Evolutionary conservation across 53 echinoderm and acorn worm species (phyloP).

Genomic region (Glandiceps talaboti): DNA sequence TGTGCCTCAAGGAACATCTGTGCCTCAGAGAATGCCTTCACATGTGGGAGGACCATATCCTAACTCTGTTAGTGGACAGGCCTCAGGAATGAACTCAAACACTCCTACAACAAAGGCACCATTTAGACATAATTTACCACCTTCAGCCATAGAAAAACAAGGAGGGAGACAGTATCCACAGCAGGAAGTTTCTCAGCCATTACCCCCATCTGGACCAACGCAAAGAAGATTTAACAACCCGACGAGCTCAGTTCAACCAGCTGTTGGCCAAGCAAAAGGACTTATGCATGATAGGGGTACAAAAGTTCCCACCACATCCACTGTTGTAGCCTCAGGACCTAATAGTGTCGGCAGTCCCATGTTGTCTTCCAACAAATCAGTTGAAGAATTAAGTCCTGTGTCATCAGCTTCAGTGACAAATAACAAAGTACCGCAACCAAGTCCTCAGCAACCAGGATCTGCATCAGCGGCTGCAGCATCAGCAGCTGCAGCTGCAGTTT

Average conservation of each 20-base stretch:
- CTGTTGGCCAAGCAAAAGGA: not conserved
- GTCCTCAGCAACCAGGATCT: constrained; percentile 11
- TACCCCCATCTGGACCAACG: constrained; percentile 2
- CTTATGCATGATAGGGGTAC: not conserved
- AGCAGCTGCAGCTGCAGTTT: constrained; percentile 7
- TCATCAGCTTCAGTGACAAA: not conserved
- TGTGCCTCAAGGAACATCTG: not conserved
- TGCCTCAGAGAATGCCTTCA: not conserved
- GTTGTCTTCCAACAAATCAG: constrained; percentile 8
- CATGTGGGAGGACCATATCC: not conserved
- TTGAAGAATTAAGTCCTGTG: constrained; percentile 7
- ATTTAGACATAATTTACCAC: not conserved
- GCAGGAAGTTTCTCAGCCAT: constrained; percentile 1
- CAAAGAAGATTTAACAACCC: not conserved
- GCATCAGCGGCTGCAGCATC: constrained; percentile 9
- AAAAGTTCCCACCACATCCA: constrained; percentile 10
- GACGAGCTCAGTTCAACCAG: not conserved
- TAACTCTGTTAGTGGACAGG: not conserved
- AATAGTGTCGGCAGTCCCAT: constrained; percentile 11
- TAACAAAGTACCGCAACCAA: constrained; percentile 16
- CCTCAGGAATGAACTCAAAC: not conserved
- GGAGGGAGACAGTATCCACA: not conserved
- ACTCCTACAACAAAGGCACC: not conserved
- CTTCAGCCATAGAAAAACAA: not conserved
- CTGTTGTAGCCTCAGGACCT: not conserved